Conservation (phyloP, 2,113 vertebrate species). For the Syngnathus typhle region DNA sequence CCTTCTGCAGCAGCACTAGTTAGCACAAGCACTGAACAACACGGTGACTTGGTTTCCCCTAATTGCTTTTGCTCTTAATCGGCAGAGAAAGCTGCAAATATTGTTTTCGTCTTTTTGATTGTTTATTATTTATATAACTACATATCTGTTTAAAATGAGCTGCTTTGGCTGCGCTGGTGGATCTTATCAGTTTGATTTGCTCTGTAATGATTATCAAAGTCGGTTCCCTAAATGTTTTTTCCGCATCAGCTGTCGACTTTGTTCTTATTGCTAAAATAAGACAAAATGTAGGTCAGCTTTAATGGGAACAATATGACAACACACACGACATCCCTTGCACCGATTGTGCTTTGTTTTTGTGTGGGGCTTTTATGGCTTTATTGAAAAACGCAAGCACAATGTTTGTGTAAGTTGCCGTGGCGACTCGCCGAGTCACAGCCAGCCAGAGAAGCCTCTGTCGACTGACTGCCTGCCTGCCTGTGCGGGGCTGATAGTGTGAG, state of each 20-base stretch:
- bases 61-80: constrained; percentile 66
- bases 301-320: constrained; percentile 62
- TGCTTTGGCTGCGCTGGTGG: constrained; percentile 34
- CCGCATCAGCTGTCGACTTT: constrained; percentile 6
- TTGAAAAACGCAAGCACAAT: constrained; percentile 51
- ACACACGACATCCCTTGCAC: constrained; percentile 57
- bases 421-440: constrained; percentile 50
- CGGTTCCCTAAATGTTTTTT: constrained; percentile 41
- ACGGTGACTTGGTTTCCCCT: constrained; percentile 46
- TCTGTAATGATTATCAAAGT: constrained; percentile 22
- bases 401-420: constrained; percentile 53
- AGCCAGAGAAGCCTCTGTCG: constrained; percentile 45
- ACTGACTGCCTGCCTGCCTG: constrained; percentile 38
- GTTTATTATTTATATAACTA: constrained; percentile 30
- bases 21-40: constrained; percentile 49
- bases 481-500: constrained; percentile 54
- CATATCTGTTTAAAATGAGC: constrained; percentile 35
- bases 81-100: constrained; percentile 49
- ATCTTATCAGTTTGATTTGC: constrained; percentile 29
- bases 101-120: constrained; percentile 34
- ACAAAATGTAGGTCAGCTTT: constrained; percentile 66
- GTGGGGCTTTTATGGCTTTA: constrained; percentile 35
- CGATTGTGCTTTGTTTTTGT: constrained; percentile 47
- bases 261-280: constrained; percentile 18
- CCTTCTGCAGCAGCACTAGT: constrained; percentile 41